phyloP scores from a whole-genome alignment of 2,888 invertebrate species.

The Junonia oenone region DNA sequence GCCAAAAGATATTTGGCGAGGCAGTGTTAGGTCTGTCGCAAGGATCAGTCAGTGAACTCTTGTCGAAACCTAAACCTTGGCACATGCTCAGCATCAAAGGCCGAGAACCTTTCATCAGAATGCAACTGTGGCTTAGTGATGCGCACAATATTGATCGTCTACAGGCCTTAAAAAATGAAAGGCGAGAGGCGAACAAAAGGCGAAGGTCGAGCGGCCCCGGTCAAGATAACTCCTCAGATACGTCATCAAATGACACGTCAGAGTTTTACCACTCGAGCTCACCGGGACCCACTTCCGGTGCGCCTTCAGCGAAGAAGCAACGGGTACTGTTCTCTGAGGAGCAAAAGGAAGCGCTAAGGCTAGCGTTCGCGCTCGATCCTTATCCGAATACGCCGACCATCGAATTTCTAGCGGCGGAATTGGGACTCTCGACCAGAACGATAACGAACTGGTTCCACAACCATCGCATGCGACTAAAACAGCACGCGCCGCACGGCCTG shows the following conservation, averaged over 20 bases:
- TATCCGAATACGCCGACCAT: slow-evolving; percentile 98
- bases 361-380: slow-evolving; percentile 97
- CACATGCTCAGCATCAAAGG: slow-evolving; percentile 99
- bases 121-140: slow-evolving; percentile 98
- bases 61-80: slow-evolving; percentile 99
- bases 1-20: slow-evolving; percentile 99
- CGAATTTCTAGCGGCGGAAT: slow-evolving; percentile 94
- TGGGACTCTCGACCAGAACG: slow-evolving; percentile 94
- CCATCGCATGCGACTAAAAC: slow-evolving; percentile 98
- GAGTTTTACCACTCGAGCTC: slow-evolving; percentile 93
- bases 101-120: slow-evolving; percentile 95
- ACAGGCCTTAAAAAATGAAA: slow-evolving; percentile 93
- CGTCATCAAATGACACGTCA: slow-evolving; percentile 92
- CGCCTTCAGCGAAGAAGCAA: slow-evolving; percentile 94
- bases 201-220: slow-evolving; percentile 90
- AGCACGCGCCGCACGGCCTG: slow-evolving; percentile 89
- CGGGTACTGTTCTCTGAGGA: slow-evolving; percentile 98
- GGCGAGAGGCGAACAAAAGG: slow-evolving; percentile 94
- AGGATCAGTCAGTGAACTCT: slow-evolving; percentile 96
- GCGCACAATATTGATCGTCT: slow-evolving; percentile 96
- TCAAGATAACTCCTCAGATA: slow-evolving; percentile 92
- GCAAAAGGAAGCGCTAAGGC: slow-evolving; percentile 96
- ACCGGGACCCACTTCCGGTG: slow-evolving; percentile 86
- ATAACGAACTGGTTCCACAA: slow-evolving; percentile 99
- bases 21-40: slow-evolving; percentile 97